Evolutionary conservation across 92 coral and sea anemone genomes (phyloP).

Genomic region (Palythoa grandiflora): DNA sequence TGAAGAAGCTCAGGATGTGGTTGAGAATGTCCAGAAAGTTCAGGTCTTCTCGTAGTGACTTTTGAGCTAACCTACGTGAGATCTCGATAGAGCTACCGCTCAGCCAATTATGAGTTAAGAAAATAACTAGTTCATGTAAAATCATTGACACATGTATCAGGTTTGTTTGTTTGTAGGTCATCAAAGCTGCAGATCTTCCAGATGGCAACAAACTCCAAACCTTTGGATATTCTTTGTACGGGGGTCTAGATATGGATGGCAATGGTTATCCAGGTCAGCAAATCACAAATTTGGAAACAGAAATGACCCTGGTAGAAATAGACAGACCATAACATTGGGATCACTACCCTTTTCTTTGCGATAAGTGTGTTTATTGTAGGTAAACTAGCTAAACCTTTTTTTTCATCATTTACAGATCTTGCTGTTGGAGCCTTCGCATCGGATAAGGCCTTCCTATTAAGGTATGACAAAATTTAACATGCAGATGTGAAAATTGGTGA

Average conservation of each 20-base stretch:
- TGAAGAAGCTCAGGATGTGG: too few species aligned
- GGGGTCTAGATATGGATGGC: slow-evolving; percentile 38
- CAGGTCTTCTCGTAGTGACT: too few species aligned
- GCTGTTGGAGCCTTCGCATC: slow-evolving; percentile 35
- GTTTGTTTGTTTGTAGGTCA: background rate
- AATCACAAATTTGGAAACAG: background rate
- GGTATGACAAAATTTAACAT: background rate
- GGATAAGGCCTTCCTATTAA: slow-evolving; percentile 21
- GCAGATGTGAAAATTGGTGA: background rate
- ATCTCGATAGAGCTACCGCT: background rate
- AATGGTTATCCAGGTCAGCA: slow-evolving; percentile 40
- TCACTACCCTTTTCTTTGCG: too few species aligned
- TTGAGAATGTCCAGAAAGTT: too few species aligned
- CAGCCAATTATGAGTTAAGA: background rate
- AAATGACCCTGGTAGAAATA: too few species aligned
- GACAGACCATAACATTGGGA: too few species aligned
- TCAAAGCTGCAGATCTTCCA: slow-evolving; percentile 40
- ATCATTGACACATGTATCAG: background rate
- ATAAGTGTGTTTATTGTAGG: too few species aligned
- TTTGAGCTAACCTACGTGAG: background rate
- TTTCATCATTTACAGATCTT: slow-evolving; percentile 18
- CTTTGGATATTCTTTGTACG: slow-evolving; percentile 40
- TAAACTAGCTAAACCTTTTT: background rate
- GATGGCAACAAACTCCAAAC: slow-evolving; percentile 1
- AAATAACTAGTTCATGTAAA: background rate